phyloP scores from a whole-genome alignment of 2,113 vertebrate species.

The Clupea harengus region DNA sequence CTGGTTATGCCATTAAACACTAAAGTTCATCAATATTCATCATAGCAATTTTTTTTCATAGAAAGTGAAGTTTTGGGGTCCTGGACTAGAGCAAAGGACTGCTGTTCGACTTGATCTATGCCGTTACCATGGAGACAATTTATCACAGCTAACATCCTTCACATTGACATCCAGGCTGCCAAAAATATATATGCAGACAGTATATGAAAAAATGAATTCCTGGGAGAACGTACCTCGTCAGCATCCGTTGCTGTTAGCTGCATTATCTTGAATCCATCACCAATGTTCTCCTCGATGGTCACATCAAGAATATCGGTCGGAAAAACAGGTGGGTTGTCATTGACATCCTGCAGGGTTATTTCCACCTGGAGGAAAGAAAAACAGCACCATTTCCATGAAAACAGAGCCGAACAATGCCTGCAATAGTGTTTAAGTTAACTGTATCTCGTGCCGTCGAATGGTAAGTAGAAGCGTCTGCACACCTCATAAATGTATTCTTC shows the following conservation, averaged over 20 bases:
- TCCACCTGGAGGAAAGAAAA: conserved; percentile 80
- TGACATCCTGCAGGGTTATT: conserved; percentile 96
- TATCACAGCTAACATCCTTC: conserved; percentile 35
- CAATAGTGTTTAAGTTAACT: conserved; percentile 40
- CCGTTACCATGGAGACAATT: conserved; percentile 25
- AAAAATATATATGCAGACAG: conserved; percentile 23
- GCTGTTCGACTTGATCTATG: conserved; percentile 19
- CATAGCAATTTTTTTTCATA: background rate
- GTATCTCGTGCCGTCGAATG: background rate
- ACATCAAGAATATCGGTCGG: conserved; percentile 91
- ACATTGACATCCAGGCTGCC: conserved; percentile 1
- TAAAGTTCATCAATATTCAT: conserved; percentile 1
- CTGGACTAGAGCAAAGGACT: background rate
- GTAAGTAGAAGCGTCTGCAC: background rate
- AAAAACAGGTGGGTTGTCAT: conserved; percentile 96
- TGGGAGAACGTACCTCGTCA: conserved; percentile 81
- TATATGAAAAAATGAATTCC: conserved; percentile 22
- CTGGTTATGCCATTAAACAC: background rate
- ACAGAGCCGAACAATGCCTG: conserved; percentile 37
- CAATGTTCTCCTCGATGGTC: conserved; percentile 91
- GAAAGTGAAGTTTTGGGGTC: background rate
- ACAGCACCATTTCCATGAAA: conserved; percentile 50
- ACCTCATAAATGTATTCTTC: background rate
- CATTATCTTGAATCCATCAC: conserved; percentile 93
- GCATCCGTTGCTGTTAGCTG: conserved; percentile 94